These are phyloP conservation scores for Shinisaurus crocodilurus DNA, from an alignment of 2,113 vertebrate species.

Conservation along the genomic window DNA sequence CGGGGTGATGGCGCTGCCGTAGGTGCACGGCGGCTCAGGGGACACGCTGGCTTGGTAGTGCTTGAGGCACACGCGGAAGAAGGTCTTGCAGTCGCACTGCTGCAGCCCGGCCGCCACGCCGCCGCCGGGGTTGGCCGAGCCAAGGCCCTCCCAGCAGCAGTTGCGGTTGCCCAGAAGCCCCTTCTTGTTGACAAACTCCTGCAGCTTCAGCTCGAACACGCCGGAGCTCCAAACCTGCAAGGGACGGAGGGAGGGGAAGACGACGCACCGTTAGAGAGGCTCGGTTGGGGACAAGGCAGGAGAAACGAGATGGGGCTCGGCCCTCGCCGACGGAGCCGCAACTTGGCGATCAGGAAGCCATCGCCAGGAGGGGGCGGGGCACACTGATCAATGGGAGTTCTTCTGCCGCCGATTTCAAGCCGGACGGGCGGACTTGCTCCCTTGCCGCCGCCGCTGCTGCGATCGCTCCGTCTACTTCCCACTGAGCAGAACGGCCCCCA, in stretches of 20 bases:
- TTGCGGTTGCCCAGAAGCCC: slow-evolving; percentile 88
- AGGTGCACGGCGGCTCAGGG: slow-evolving; percentile 97
- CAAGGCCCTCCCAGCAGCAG: slow-evolving; percentile 87
- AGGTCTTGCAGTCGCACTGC: slow-evolving; percentile 96
- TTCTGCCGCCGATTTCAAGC: neutral
- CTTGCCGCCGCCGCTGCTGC: neutral
- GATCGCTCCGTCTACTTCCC: too few relatives aligned
- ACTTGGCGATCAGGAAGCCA: neutral
- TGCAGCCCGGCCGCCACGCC: slow-evolving; percentile 76
- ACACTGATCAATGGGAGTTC: neutral
- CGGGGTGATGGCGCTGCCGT: slow-evolving; percentile 93
- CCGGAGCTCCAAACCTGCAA: slow-evolving; percentile 90
- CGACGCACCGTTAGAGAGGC: neutral
- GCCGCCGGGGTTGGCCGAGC: slow-evolving; percentile 70
- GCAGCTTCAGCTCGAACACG: slow-evolving; percentile 96
- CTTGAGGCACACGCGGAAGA: slow-evolving; percentile 97
- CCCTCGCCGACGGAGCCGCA: neutral
- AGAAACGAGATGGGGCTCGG: neutral
- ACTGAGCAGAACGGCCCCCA: too few relatives aligned
- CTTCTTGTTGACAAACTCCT: slow-evolving; percentile 98
- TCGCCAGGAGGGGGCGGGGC: neutral
- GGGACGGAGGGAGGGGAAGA: neutral
- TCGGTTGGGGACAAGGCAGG: neutral
- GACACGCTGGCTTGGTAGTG: slow-evolving; percentile 97
- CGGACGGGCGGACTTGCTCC: too few relatives aligned